Percentiles rank a stretch among this genome's conserved stretches.
Conservation (phyloP, 2,888 invertebrate species). For the Ophioninae sp. region DNA sequence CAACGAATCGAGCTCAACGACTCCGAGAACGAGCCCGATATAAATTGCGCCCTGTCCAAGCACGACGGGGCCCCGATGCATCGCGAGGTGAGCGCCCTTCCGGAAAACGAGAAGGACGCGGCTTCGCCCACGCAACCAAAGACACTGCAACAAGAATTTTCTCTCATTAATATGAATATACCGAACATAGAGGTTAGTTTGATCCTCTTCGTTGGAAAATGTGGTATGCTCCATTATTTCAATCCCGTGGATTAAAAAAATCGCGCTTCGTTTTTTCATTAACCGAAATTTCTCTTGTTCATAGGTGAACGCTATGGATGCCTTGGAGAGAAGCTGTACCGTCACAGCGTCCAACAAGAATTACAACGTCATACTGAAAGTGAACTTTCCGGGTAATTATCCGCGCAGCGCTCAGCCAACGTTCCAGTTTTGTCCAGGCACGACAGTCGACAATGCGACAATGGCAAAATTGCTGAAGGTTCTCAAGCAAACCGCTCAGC, state of each 20-base stretch:
- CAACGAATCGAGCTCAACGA: constrained; percentile 76
- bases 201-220: background rate
- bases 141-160: constrained; percentile 89
- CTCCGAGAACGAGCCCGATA: constrained; percentile 74
- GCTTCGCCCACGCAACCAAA: constrained; percentile 82
- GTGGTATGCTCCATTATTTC: background rate
- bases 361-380: constrained; percentile 83
- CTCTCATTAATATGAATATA: constrained; percentile 88
- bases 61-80: constrained; percentile 70
- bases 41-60: constrained; percentile 72
- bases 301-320: constrained; percentile 83
- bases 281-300: background rate
- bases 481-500: constrained; percentile 90
- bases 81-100: constrained; percentile 69
- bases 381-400: constrained; percentile 88
- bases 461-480: constrained; percentile 90
- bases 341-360: constrained; percentile 83
- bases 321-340: constrained; percentile 83
- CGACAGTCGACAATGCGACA: constrained; percentile 87
- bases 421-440: constrained; percentile 86
- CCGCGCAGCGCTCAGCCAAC: constrained; percentile 86
- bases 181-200: constrained; percentile 86
- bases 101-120: constrained; percentile 74
- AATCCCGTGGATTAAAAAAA: background rate
- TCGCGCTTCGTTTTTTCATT: background rate